Evolutionary conservation across 1,140 invertebrate genomes (phyloP).

Genomic region (Bombus terrestris): DNA sequence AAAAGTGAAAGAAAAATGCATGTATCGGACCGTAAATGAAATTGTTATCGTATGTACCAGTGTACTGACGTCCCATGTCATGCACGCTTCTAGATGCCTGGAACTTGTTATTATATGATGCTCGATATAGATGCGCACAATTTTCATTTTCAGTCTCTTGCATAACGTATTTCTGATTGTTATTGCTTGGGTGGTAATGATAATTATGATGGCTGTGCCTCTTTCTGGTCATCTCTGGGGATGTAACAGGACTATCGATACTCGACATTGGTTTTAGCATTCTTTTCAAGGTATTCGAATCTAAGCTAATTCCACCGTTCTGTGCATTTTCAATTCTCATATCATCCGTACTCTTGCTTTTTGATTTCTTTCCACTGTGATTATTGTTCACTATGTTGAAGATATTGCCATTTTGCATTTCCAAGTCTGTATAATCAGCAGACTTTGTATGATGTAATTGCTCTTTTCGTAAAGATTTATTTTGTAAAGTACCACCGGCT

Average conservation of each 20-base stretch:
- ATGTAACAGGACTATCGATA: slow-evolving; percentile 92
- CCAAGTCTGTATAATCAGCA: slow-evolving; percentile 89
- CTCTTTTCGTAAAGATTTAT: slow-evolving; percentile 86
- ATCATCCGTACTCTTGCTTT: slow-evolving; percentile 95
- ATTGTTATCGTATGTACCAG: slow-evolving; percentile 65
- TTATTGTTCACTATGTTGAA: slow-evolving; percentile 89
- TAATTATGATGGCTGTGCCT: slow-evolving; percentile 85
- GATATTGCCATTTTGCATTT: slow-evolving; percentile 84
- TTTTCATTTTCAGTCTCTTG: slow-evolving; percentile 80
- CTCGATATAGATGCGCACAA: slow-evolving; percentile 78
- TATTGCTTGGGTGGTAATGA: slow-evolving; percentile 83
- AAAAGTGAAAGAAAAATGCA: neutral
- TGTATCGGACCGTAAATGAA: neutral
- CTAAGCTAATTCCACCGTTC: slow-evolving; percentile 84
- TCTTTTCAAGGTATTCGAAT: slow-evolving; percentile 94
- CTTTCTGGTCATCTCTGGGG: slow-evolving; percentile 92
- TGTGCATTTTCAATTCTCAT: slow-evolving; percentile 87
- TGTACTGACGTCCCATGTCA: slow-evolving; percentile 79
- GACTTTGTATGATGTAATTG: slow-evolving; percentile 88
- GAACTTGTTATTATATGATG: slow-evolving; percentile 82
- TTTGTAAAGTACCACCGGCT: slow-evolving; percentile 87
- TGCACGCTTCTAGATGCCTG: slow-evolving; percentile 82
- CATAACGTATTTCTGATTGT: slow-evolving; percentile 82
- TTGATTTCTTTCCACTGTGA: slow-evolving; percentile 86
- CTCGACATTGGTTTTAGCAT: slow-evolving; percentile 97